Base-by-base conservation (phyloP, 2,113 vertebrate species). In the Colaptes auratus region DNA sequence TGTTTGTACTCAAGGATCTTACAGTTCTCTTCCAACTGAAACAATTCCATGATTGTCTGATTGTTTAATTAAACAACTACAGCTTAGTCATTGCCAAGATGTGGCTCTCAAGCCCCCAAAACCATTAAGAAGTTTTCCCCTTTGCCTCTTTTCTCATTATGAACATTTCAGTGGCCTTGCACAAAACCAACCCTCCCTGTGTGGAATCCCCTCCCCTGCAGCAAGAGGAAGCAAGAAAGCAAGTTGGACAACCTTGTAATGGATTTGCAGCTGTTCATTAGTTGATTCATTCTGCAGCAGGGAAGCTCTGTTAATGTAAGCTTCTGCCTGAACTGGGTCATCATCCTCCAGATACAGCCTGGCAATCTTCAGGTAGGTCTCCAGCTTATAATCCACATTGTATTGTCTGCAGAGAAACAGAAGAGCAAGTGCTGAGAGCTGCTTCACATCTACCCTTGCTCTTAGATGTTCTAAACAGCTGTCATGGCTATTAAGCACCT, bases 241-340 rank as follows among this genome's bases (percentile, higher is more conserved):
- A 93, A 83, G 77, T 75, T n/a, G 84, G 61, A 31, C 88, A 65
- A 98, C 99, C 98, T 99, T 99, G 92, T 99, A 99, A 94, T 99
- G 99, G 90, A 99, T 99, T 97, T 99, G 99, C 87, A 99, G 97
- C 95, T 99, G 99, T 81, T 99, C 99, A 23, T 99, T 99, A 56
- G 99, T 99, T 58, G 99, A 99, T 88, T 99, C 99, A 50, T 99
- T 99, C 97, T 99, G 99, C 82, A 99, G 98, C 90, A 99, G 92
- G 5, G 99, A 99, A 36, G 99, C 99, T 92, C 99, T 98, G 95
- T 99, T 99, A 97, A 99, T 99, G 91, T 99, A 99, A 25, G 99
- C 99, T 94, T 99, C 99, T 7, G 99, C 99, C 95, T 99, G 99
- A 66, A 99, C 99, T 1, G 99, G 99, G 90, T 99, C 99, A 59